These are phyloP conservation scores for Heterohyrax brucei DNA, from an alignment of 2,797 vertebrate species.

Conservation along the genomic window DNA sequence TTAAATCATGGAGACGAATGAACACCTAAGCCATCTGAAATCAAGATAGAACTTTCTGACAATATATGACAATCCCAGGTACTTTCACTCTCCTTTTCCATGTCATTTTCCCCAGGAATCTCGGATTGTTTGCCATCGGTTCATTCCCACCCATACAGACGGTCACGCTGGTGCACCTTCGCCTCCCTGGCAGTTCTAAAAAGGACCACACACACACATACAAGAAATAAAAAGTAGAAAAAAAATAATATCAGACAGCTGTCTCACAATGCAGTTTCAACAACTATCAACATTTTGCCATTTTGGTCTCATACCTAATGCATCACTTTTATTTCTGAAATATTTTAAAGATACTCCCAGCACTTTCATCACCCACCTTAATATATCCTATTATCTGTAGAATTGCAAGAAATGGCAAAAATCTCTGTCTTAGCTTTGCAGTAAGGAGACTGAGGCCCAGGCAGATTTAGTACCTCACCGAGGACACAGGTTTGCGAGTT, in stretches of 20 bases:
- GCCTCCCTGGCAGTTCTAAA: not conserved
- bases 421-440: not conserved
- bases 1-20: constrained; percentile 1
- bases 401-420: constrained; percentile 4
- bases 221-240: not conserved
- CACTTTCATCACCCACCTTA: not conserved
- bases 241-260: not conserved
- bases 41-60: constrained; percentile 12
- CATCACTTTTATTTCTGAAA: not conserved
- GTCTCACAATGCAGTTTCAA: constrained; percentile 2
- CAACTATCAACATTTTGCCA: not conserved
- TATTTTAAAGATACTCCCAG: constrained; percentile 54
- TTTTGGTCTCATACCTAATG: not conserved
- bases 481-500: not conserved
- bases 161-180: not conserved
- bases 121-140: not conserved
- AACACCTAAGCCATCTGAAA: constrained; percentile 53
- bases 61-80: not conserved
- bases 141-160: not conserved
- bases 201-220: not conserved
- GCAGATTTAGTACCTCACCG: not conserved
- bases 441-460: not conserved
- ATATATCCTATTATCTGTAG: not conserved
- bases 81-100: not conserved
- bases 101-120: not conserved